Evolutionary conservation across 2,888 invertebrate species (phyloP), one percentile per base, ranked within the genome.

Genomic region (Allophyes oxyacanthae): DNA sequence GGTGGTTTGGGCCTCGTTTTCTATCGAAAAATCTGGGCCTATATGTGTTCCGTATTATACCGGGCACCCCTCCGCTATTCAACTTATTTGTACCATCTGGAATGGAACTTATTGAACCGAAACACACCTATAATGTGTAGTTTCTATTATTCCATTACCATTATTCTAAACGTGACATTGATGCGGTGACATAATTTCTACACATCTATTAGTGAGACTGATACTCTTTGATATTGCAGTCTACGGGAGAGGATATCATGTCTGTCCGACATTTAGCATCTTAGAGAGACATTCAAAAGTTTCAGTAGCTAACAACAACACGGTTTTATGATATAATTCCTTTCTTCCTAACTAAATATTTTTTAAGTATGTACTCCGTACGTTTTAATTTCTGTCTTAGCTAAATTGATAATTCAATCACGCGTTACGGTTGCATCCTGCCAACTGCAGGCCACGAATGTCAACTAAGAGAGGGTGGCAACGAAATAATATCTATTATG

Each of bases 341-440:
- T 13, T 6, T 41, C 28, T 28, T 6, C 0, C 20, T 1, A 32
- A 14, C 13, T 41, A 37, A 71, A 33, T 65, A 43, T 34, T 43
- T 6, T 36, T 14, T 37, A 50, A 51, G 42, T 51, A 41, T 25
- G 46, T 54, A 45, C 61, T 61, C 44, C 62, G 62, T 67, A 67
- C 54, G 56, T 65, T 72, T 77, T 78, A 79, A 78, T 72, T 74
- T 72, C 68, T 72, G 66, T 72, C 55, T 72, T 72, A 67, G 59
- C 59, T 59, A 79, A 76, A 85, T 89, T 90, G 81, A 81, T 78
- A 91, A 87, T 89, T 86, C 81, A 82, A 88, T 91, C 94, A 94
- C 91, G 91, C 77, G 80, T 81, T 81, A 81, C 89, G 81, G 91
- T 90, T 91, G 92, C 91, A 91, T 94, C 94, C 93, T 91, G 93